Conservation (phyloP, 2,113 vertebrate species). For the Cryptotis parvus region DNA sequence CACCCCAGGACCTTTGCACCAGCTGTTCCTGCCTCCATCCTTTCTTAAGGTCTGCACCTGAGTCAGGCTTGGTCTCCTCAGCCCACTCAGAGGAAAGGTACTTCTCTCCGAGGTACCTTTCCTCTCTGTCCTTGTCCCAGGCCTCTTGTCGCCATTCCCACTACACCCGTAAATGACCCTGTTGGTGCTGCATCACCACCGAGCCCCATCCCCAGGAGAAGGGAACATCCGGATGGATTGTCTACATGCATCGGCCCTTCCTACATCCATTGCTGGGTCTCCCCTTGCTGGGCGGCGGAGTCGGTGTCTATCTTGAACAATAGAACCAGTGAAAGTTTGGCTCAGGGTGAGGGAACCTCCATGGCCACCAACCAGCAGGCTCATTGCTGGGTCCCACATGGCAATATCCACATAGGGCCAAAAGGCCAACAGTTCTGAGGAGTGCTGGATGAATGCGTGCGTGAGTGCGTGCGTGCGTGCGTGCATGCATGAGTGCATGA, state of each 20-base stretch:
- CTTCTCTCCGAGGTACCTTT: too few relatives aligned
- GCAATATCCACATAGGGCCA: not conserved
- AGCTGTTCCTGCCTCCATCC: not conserved
- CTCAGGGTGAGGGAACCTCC: not conserved
- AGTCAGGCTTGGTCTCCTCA: not conserved
- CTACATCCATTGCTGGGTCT: not conserved
- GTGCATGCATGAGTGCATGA: too few relatives aligned
- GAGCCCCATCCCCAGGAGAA: too few relatives aligned
- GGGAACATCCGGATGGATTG: not conserved
- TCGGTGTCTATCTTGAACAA: not conserved
- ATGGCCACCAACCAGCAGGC: not conserved
- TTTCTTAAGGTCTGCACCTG: rapidly evolving
- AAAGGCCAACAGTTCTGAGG: not conserved
- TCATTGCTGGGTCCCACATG: not conserved
- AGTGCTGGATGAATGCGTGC: not conserved
- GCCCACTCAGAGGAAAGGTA: not conserved
- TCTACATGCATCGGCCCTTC: not conserved
- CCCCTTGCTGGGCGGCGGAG: not conserved
- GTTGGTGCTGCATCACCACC: too few relatives aligned
- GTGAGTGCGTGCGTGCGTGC: too few relatives aligned
- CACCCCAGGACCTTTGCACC: not conserved
- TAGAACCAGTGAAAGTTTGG: not conserved
- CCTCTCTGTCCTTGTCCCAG: not conserved
- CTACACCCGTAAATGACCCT: too few relatives aligned
- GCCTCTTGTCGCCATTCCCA: not conserved